Base-by-base conservation (phyloP, 2,888 invertebrate species). In the Drosophila bunnanda region DNA sequence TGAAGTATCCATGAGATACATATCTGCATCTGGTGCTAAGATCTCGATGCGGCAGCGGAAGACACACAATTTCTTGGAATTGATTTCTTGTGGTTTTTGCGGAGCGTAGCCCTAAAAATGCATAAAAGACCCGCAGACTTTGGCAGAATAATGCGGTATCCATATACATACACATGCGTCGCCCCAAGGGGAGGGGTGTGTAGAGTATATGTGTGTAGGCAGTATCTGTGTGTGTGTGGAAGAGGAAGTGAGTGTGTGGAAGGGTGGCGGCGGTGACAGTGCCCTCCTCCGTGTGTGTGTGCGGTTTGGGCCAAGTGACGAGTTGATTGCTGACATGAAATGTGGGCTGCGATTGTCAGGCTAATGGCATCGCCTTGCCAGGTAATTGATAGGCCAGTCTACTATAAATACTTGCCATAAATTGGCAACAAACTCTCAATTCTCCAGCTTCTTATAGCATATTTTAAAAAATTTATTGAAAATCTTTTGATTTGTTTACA, bases 11-110 rank as follows among this genome's bases (percentile, higher is more conserved):
- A n/a, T 46, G 46, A 6, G n/a, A 10, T 36, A 41, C 38, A 34
- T 55, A 59, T 44, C 36, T 36, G 48, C 55, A 71, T 58, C 46
- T 52, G 66, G 58, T 56, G 64, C 60, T 12, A n/a, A 48, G 56
- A 59, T 69, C 66, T 76, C 77, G 82, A 72, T 39, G 82, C 74
- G 46, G 82, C 88, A 88, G 88, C 83, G 79, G 89, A 88, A 88
- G 87, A 80, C 80, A 85, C 76, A 86, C 84, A 85, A 85, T 79
- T 85, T 88, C 90, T 83, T 77, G 90, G 89, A 90, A 90, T 89
- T 90, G 88, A 90, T 82, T 90, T 87, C 88, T 82, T 89, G 82
- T 59, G 89, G 85, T 87, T 84, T 89, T 69, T 82, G 80, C 62
- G 87, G 77, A 75, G 79, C 76, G 83, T 83, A 83, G 83, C 89